Base-by-base conservation (phyloP, 2,888 invertebrate genomes). In the Tetrapedia diversipes region DNA sequence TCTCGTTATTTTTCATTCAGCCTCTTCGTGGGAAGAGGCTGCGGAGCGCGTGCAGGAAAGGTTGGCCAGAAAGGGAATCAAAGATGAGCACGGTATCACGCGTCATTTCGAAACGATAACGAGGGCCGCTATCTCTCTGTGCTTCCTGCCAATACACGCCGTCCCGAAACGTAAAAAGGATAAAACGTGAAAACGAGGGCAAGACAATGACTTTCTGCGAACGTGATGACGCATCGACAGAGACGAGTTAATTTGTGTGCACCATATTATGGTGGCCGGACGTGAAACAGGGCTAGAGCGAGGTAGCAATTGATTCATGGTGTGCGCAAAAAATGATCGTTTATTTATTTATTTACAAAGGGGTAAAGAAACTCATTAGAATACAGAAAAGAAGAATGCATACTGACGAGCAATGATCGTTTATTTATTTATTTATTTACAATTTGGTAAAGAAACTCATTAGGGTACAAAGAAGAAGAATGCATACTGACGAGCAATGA, bases 101-200 rank as follows among this genome's bases (percentile, higher is more conserved):
- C 71, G 76, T 79, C 77, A 77, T 77, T 78, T 74, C 74, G 64
- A 65, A 49, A 72, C 59, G 87, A 87, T 87, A 88, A 86, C 74
- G 79, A 57, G 34, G 45, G 63, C 41, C 39, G 39, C 65, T 88
- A 87, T 88, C 88, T 82, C 29, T 43, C 39, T 43, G 77, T 64
- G 68, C 68, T 87, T 88, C 87, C 87, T 83, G 87, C 67, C 84
- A 82, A 77, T 59, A 76, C 72, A 72, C 77, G 77, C 72, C 77
- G 67, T 81, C 69, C 73, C 61, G 66, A 80, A 77, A 85, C 68
- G 61, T 65, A 79, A 77, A 81, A 78, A 80, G 70, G 78, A 81
- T 70, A 73, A 83, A 83, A 81, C 72, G 57, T 77, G 70, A 77
- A 80, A 84, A 86, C 64, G 76, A 72, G 75, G 71, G 72, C 82